Percentiles rank a stretch among this genome's conserved stretches.
phyloP scores from a whole-genome alignment of 2,888 invertebrate genomes.

The Phengaris alcon region DNA sequence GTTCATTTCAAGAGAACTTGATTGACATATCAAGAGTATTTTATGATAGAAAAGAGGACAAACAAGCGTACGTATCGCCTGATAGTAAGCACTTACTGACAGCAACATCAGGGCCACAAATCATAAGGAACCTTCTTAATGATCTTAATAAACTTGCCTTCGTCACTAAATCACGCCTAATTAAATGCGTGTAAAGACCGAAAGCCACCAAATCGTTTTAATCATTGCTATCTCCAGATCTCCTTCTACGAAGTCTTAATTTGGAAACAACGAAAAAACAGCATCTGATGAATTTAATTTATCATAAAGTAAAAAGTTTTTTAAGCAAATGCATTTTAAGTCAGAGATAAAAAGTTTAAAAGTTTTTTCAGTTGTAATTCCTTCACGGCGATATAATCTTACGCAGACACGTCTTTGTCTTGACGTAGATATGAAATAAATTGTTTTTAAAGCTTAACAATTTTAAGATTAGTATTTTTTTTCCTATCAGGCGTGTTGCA shows the following conservation, averaged over 20 bases:
- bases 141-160: neutral
- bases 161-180: neutral
- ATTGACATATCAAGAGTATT: too few species aligned
- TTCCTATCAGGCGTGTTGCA: too few species aligned
- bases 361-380: conserved; percentile 28
- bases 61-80: too few species aligned
- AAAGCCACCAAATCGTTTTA: neutral
- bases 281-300: conserved; percentile 17
- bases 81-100: too few species aligned
- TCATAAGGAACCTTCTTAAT: neutral
- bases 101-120: too few species aligned
- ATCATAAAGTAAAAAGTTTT: conserved; percentile 7
- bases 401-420: conserved; percentile 17
- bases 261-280: neutral
- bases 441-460: neutral
- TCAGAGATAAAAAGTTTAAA: conserved; percentile 5
- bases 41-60: too few species aligned
- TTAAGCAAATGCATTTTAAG: conserved; percentile 11
- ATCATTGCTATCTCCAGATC: neutral
- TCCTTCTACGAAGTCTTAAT: neutral
- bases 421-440: neutral
- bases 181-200: neutral
- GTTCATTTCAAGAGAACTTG: too few species aligned
- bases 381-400: conserved; percentile 25
- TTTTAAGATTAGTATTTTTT: neutral